These are phyloP conservation scores for Epiblema foenella DNA, from an alignment of 2,888 invertebrate species.

Conservation along the genomic window DNA sequence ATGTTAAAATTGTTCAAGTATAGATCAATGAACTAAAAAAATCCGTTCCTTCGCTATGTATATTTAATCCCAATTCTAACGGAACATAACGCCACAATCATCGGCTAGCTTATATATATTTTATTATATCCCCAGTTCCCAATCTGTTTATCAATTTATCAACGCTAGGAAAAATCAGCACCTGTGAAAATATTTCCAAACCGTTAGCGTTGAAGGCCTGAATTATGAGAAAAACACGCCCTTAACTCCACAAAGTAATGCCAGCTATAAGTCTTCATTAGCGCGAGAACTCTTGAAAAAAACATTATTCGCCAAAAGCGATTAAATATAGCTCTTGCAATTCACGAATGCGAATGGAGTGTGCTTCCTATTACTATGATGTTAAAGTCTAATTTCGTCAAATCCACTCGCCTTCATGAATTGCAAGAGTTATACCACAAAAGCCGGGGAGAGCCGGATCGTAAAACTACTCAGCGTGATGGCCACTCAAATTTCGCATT, in stretches of 20 bases:
- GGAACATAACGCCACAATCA: background rate
- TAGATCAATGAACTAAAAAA: no score
- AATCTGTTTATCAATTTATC: conserved; percentile 30
- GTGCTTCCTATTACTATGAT: no score
- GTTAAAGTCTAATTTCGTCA: no score
- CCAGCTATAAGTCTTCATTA: conserved; percentile 59
- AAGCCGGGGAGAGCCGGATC: conserved; percentile 63
- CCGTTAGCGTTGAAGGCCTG: background rate
- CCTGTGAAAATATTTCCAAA: conserved; percentile 30
- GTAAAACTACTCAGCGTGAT: conserved; percentile 65
- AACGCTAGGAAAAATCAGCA: conserved; percentile 23
- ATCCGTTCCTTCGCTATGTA: no score
- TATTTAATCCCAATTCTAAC: background rate
- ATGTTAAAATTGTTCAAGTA: no score
- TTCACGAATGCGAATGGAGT: no score
- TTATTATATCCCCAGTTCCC: background rate
- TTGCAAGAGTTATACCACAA: no score
- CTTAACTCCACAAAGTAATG: conserved; percentile 46
- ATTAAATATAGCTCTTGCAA: no score
- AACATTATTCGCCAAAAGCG: conserved; percentile 54
- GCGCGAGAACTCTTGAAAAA: conserved; percentile 45
- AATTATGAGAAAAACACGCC: conserved; percentile 9
- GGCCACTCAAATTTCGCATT: conserved; percentile 71
- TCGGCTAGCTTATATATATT: background rate
- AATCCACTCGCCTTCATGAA: no score